Evolutionary conservation across 2,888 invertebrate species (phyloP).

Genomic region (Diplolepis rosae): DNA sequence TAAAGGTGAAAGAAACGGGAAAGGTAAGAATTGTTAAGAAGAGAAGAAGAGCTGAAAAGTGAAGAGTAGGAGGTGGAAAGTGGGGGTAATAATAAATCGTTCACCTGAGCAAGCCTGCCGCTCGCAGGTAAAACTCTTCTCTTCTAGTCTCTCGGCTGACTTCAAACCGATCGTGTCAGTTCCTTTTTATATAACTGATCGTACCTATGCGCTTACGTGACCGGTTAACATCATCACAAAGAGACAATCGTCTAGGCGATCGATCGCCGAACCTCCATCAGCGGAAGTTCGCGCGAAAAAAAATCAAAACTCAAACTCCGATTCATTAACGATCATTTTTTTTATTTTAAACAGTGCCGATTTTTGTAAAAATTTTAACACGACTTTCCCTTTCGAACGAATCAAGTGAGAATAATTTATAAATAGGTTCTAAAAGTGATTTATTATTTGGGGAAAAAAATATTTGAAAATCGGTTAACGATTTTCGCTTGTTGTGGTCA

Average conservation of each 20-base stretch:
- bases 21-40: neutral
- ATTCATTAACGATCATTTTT: neutral
- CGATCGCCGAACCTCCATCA: conserved; percentile 5
- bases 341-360: neutral
- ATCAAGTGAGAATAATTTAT: neutral
- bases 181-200: conserved; percentile 22
- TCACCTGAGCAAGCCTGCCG: conserved; percentile 63
- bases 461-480: neutral
- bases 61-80: conserved; percentile 40
- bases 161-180: conserved; percentile 60
- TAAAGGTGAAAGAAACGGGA: too few species aligned
- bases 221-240: neutral
- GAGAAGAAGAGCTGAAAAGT: conserved; percentile 40
- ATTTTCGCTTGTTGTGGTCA: conserved; percentile 1
- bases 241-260: neutral
- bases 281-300: conserved; percentile 16
- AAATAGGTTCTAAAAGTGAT: too few species aligned
- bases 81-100: conserved; percentile 70
- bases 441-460: neutral
- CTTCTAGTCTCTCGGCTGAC: conserved; percentile 65
- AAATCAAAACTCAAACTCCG: neutral
- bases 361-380: neutral
- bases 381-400: neutral
- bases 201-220: conserved; percentile 40
- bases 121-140: conserved; percentile 44